These are phyloP conservation scores for Xestia xanthographa DNA, from an alignment of 2,888 invertebrate genomes.

Conservation along the genomic window DNA sequence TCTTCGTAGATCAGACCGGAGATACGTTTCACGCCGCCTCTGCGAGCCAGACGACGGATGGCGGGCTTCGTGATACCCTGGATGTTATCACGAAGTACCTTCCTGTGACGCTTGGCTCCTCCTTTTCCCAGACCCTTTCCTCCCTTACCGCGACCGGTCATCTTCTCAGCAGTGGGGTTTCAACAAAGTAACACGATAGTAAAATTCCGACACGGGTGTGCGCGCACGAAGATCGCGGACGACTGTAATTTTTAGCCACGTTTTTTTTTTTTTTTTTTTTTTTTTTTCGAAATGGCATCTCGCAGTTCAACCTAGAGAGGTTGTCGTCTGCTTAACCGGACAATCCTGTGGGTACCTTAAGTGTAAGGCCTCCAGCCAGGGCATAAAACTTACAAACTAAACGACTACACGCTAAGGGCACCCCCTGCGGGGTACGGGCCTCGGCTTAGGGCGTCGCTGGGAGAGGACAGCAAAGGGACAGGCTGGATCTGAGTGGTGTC, in stretches of 20 bases:
- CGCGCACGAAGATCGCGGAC: conserved; percentile 6
- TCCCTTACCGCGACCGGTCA: conserved; percentile 94
- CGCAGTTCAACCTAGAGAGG: no score
- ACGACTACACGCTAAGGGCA: no score
- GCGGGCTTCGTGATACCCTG: conserved; percentile 94
- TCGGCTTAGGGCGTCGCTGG: no score
- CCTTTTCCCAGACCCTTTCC: conserved; percentile 93
- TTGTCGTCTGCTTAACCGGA: no score
- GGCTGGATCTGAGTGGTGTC: no score
- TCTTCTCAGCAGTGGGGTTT: conserved; percentile 70
- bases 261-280: no score
- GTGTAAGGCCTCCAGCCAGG: no score
- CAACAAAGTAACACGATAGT: neutral
- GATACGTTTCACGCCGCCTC: conserved; percentile 91
- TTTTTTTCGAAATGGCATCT: no score
- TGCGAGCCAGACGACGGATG: conserved; percentile 88
- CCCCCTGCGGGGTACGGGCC: no score
- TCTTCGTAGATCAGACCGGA: conserved; percentile 94
- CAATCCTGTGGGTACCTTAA: no score
- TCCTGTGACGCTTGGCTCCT: conserved; percentile 94
- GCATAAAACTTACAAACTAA: no score
- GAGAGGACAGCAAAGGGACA: no score
- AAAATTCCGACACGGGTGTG: neutral
- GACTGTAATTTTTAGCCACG: neutral
- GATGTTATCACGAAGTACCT: conserved; percentile 74